phyloP scores from a whole-genome alignment of 2,888 invertebrate genomes.

The Melanophora roralis region DNA sequence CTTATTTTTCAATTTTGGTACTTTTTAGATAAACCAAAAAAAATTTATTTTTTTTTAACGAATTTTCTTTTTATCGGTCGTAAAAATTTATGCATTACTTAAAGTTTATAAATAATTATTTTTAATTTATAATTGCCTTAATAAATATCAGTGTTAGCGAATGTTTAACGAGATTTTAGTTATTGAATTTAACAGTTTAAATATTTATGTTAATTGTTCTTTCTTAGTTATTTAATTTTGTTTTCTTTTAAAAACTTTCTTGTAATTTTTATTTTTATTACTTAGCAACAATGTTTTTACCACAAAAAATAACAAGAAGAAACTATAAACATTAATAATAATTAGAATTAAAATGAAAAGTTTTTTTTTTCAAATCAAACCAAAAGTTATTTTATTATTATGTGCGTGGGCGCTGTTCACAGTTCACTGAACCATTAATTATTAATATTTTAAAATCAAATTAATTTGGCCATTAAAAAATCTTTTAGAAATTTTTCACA shows the following conservation, averaged over 20 bases:
- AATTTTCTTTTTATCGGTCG: no score
- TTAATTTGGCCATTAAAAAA: constrained; percentile 1
- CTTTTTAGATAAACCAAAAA: no score
- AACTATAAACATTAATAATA: constrained; percentile 6
- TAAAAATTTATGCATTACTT: no score
- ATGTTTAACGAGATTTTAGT: no score
- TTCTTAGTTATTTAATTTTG: not conserved
- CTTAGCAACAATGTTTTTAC: not conserved
- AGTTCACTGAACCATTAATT: constrained; percentile 40
- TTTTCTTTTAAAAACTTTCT: not conserved
- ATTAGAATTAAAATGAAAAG: not conserved
- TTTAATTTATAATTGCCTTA: no score
- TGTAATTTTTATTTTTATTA: not conserved
- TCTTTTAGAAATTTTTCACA: not conserved
- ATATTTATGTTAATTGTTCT: no score
- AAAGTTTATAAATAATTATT: no score
- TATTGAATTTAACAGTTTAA: no score
- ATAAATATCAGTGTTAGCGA: no score
- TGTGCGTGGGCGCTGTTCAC: not conserved
- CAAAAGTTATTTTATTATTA: not conserved
- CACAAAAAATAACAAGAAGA: not conserved
- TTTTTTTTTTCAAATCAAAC: not conserved
- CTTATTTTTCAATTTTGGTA: no score
- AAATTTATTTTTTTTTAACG: no score
- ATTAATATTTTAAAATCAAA: constrained; percentile 10